Conservation (phyloP, 53 echinoderm and acorn worm species). For the Antedon mediterranea region DNA sequence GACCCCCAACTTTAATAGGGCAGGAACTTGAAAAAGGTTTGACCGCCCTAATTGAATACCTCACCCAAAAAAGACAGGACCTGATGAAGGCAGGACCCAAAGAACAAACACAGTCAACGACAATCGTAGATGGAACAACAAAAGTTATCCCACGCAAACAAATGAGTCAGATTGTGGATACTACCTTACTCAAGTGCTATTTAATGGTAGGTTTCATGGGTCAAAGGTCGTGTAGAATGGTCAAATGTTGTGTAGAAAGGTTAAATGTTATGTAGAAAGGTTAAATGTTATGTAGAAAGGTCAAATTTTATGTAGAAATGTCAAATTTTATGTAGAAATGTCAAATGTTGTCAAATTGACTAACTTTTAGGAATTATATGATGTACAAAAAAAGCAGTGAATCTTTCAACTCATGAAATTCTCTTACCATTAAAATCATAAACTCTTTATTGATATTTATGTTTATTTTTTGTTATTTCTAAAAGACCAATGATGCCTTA, state of each 20-base stretch:
- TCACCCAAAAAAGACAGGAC: conserved; percentile 88
- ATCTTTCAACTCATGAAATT: no score
- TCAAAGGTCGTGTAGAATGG: background rate
- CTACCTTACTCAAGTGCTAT: conserved; percentile 92
- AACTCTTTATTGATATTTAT: background rate
- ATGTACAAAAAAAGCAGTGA: no score
- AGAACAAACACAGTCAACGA: conserved; percentile 41
- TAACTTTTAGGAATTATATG: no score
- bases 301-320: no score
- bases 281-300: background rate
- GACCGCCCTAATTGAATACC: conserved; percentile 79
- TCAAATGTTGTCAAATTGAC: no score
- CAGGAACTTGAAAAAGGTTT: conserved; percentile 84
- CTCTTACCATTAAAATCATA: no score
- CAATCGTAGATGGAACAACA: conserved; percentile 73
- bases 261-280: no score
- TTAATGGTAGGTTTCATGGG: conserved; percentile 38
- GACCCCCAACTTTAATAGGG: conserved; percentile 46
- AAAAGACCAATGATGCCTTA: conserved; percentile 85
- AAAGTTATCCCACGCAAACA: conserved; percentile 59
- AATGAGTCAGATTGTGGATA: conserved; percentile 74
- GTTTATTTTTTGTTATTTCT: background rate
- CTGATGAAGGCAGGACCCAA: conserved; percentile 31
- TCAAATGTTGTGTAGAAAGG: no score
- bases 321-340: no score